Evolutionary conservation across 2,888 invertebrate species (phyloP).

Genomic region (Herminia tarsipennalis): DNA sequence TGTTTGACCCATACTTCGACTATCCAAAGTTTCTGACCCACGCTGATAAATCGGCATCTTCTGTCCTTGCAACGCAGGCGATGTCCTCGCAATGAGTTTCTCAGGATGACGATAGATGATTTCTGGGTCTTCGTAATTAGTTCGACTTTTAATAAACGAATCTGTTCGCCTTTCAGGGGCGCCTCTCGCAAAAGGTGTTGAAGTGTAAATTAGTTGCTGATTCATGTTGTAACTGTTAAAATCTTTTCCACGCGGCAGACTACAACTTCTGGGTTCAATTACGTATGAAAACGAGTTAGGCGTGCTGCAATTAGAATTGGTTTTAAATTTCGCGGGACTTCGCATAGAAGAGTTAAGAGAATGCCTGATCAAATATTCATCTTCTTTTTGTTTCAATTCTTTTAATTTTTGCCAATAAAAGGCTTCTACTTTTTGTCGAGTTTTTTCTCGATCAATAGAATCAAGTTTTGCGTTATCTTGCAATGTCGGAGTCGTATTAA

Average conservation of each 20-base stretch:
- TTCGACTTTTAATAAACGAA: conserved; percentile 57
- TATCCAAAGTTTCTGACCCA: conserved; percentile 52
- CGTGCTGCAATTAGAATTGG: conserved; percentile 56
- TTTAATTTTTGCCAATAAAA: conserved; percentile 90
- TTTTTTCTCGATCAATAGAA: conserved; percentile 78
- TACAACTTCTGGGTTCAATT: conserved; percentile 60
- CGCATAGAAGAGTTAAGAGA: conserved; percentile 48
- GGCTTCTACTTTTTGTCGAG: conserved; percentile 86
- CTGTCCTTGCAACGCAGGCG: conserved; percentile 42
- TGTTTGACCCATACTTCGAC: conserved; percentile 40
- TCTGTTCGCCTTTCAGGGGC: conserved; percentile 72
- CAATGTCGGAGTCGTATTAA: conserved; percentile 37
- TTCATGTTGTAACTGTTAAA: conserved; percentile 48
- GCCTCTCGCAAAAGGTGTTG: conserved; percentile 62
- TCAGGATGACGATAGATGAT: conserved; percentile 67
- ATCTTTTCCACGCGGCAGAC: conserved; percentile 65
- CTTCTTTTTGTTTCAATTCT: conserved; percentile 87
- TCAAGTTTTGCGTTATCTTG: conserved; percentile 41
- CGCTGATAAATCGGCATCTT: conserved; percentile 49
- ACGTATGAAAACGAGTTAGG: conserved; percentile 56
- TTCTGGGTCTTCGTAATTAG: conserved; percentile 50
- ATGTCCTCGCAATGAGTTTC: conserved; percentile 47
- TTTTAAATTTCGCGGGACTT: conserved; percentile 40
- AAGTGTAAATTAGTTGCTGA: conserved; percentile 55
- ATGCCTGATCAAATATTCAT: conserved; percentile 76